Evolutionary conservation across 2,888 invertebrate species (phyloP), one percentile per base, ranked within the genome.

Genomic region (Yponomeuta plumbellus): DNA sequence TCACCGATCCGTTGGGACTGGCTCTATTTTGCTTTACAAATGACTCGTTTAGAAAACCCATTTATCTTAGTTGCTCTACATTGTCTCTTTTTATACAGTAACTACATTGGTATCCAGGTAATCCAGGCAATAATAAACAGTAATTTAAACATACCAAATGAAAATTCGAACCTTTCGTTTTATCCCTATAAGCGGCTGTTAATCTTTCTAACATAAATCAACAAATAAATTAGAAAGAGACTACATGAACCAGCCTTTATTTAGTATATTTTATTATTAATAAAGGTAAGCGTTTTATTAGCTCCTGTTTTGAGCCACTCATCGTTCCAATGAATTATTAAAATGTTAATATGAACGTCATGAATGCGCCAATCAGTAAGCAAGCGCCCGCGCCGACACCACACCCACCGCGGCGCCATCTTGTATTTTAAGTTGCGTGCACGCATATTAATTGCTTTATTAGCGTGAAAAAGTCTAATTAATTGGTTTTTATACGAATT

Each of bases 331-430:
- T 77, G 44, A 17, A 8, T 78, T 81, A 84, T 82, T 82, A 81
- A 64, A 83, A 78, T 78, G 74, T 75, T 76, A 79, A 75, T 68
- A 40, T 57, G 39, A 11, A 39, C 69, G 72, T 74, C 69, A 68
- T 34, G 62, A 62, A 56, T 71, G 63, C 75, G 74, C 90, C 90
- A 89, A 90, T 90, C 83, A 80, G 79, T 77, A 34, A 34, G 34
- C 34, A 34, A 74, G 71, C 78, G 72, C 73, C 77, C 70, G 73
- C 72, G 65, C 73, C 69, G 71, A 75, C 74, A 81, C 83, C 87
- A 85, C 90, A 75, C 90, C 90, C 89, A 86, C 83, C n/a, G 34
- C 70, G 79, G 66, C 81, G 89, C 89, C 90, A 89, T 90, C 76
- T 86, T 87, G 80, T 34, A 70, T 71, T 68, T 67, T 66, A 76